These are phyloP conservation scores for Equus quagga DNA, from an alignment of 2,113 vertebrate genomes.

Conservation along the genomic window DNA sequence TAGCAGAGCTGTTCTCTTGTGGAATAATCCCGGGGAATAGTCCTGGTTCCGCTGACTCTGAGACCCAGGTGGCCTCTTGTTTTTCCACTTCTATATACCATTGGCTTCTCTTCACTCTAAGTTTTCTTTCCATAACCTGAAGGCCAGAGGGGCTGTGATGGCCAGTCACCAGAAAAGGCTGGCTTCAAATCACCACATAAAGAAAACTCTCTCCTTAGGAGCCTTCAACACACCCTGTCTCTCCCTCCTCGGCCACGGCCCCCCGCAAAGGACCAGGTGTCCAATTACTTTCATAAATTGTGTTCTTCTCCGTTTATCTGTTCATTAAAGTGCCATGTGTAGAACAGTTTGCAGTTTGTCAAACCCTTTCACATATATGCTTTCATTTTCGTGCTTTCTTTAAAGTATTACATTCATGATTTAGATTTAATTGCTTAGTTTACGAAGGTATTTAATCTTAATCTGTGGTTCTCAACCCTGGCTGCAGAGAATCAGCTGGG, in stretches of 20 bases:
- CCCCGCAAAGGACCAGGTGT: not conserved
- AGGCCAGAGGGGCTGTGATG: not conserved
- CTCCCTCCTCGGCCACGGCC: not conserved
- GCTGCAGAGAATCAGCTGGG: not conserved
- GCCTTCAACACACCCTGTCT: not conserved
- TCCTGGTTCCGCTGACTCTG: not conserved
- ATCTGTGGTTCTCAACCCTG: not conserved
- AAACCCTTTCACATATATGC: not conserved
- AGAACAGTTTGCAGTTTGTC: not conserved
- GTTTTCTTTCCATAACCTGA: not conserved
- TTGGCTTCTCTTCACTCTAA: not conserved
- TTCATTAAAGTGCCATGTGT: not conserved
- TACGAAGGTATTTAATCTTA: slow-evolving; percentile 14
- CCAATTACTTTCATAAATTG: not conserved
- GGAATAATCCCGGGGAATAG: not conserved
- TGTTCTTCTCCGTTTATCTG: not conserved
- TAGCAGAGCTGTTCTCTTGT: not conserved
- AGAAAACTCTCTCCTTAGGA: not conserved
- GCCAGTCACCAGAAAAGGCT: not conserved
- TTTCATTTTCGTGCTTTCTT: slow-evolving; percentile 48
- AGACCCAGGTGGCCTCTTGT: not conserved
- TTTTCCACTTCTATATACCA: not conserved
- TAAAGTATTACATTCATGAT: slow-evolving; percentile 54
- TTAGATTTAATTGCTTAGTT: slow-evolving; percentile 53
- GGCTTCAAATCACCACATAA: not conserved